Percentiles rank a stretch among this genome's conserved stretches.
phyloP scores from a whole-genome alignment of 1,140 invertebrate species.

The Oedothorax gibbosus region DNA sequence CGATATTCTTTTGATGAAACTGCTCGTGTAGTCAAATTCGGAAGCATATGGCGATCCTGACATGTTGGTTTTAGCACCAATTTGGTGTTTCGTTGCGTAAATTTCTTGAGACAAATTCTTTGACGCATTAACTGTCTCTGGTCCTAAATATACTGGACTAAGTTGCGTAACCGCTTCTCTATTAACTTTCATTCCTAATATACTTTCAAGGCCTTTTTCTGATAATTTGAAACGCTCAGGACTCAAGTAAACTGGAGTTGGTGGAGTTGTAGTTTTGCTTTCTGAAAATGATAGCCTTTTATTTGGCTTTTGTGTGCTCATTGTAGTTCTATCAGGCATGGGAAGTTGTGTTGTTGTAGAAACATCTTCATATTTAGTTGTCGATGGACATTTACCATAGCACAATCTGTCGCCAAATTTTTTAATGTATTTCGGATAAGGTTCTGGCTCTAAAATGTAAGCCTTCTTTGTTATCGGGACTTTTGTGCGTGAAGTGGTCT shows the following conservation, averaged over 20 bases:
- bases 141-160: slow-evolving; percentile 6
- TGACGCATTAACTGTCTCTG: neutral
- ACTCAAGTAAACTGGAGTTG: neutral
- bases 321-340: neutral
- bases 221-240: neutral
- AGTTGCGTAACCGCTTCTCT: neutral
- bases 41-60: neutral
- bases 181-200: neutral
- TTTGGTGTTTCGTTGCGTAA: neutral
- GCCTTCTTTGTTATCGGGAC: neutral
- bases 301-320: neutral
- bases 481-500: neutral
- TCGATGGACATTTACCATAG: neutral
- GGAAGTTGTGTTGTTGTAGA: neutral
- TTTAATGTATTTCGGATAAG: neutral
- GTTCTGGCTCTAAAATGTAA: neutral
- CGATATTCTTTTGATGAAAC: slow-evolving; percentile 14
- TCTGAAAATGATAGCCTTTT: neutral
- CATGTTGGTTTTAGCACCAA: neutral
- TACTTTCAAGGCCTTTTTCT: neutral
- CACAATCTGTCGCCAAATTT: slow-evolving; percentile 16
- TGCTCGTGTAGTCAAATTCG: slow-evolving; percentile 10
- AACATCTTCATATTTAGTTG: neutral
- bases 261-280: neutral
- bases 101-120: neutral